Percentiles rank a stretch among this genome's conserved stretches.
Conservation (phyloP, 2,797 vertebrate species). For the Lepidocolaptes lacrymiger region DNA sequence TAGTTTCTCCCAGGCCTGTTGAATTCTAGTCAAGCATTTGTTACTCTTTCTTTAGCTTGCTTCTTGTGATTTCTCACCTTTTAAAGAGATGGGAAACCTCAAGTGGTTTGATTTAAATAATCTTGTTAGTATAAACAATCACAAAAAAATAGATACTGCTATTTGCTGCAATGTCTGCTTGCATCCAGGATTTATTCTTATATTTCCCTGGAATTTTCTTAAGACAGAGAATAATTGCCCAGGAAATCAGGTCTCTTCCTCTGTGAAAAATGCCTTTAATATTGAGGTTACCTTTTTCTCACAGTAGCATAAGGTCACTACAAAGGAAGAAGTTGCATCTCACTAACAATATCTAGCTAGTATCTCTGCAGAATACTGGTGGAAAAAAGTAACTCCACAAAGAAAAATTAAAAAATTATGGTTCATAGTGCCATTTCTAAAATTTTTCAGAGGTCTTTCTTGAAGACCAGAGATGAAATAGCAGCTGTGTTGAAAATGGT, state of each 20-base stretch:
- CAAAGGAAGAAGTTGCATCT: background rate
- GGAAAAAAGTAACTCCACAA: accelerated
- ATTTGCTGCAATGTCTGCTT: background rate
- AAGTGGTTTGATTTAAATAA: background rate
- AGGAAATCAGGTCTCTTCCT: background rate
- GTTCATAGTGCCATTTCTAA: background rate
- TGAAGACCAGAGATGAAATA: background rate
- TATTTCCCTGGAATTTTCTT: background rate
- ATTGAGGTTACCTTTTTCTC: background rate
- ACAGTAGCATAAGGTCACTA: background rate
- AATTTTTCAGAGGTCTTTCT: background rate
- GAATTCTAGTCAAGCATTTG: background rate
- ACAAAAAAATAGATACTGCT: background rate
- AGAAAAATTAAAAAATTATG: background rate
- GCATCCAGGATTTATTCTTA: background rate
- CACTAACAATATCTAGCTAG: background rate
- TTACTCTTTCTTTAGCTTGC: background rate
- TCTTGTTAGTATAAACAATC: background rate
- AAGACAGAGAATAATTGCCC: background rate
- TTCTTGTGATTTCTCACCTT: background rate
- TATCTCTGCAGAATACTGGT: background rate
- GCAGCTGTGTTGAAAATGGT: background rate
- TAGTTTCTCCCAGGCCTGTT: background rate
- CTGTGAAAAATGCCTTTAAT: background rate
- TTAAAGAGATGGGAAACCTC: background rate